A percentile compares a stretch with the other conserved stretches of the same genome.
Evolutionary conservation across 2,797 vertebrate genomes (phyloP).

Genomic region (Takifugu rubripes): DNA sequence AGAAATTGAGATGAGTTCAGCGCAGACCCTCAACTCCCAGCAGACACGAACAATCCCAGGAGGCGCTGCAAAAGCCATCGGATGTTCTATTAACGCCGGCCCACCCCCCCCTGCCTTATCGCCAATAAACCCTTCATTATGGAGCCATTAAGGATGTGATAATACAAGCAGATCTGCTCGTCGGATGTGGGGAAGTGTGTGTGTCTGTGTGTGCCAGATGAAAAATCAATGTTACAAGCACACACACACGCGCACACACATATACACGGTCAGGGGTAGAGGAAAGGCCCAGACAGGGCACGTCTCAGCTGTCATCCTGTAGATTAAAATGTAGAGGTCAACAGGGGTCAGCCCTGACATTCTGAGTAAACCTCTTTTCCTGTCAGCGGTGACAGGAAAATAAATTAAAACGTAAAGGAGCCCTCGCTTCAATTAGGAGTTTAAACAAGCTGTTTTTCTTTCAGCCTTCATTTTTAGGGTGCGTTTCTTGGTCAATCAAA

Average conservation of each 20-base stretch:
- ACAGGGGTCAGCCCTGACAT: constrained; percentile 65
- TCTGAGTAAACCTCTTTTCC: constrained; percentile 49
- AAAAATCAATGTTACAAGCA: constrained; percentile 43
- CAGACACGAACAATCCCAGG: constrained; percentile 59
- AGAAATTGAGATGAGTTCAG: constrained; percentile 62
- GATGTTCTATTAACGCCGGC: constrained; percentile 57
- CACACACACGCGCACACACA: constrained; percentile 10
- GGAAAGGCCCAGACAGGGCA: constrained; percentile 43
- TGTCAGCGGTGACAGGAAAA: constrained; percentile 32
- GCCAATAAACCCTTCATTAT: constrained; percentile 74
- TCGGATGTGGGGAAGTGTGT: constrained; percentile 22
- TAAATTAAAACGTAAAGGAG: not conserved
- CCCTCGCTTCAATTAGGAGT: no score
- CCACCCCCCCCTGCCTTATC: constrained; percentile 45
- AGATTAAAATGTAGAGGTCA: constrained; percentile 78
- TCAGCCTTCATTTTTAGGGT: no score
- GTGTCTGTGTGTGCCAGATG: constrained; percentile 10
- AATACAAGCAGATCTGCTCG: constrained; percentile 69
- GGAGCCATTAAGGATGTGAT: constrained; percentile 73
- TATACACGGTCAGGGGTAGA: constrained; percentile 17
- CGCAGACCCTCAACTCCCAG: constrained; percentile 57
- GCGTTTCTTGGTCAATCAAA: no score
- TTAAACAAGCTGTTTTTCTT: no score
- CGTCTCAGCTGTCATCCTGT: constrained; percentile 70
- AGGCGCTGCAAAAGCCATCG: constrained; percentile 54